These are phyloP conservation scores for Pseudomyrmex sp. DNA, from an alignment of 1,140 invertebrate species.

Conservation along the genomic window DNA sequence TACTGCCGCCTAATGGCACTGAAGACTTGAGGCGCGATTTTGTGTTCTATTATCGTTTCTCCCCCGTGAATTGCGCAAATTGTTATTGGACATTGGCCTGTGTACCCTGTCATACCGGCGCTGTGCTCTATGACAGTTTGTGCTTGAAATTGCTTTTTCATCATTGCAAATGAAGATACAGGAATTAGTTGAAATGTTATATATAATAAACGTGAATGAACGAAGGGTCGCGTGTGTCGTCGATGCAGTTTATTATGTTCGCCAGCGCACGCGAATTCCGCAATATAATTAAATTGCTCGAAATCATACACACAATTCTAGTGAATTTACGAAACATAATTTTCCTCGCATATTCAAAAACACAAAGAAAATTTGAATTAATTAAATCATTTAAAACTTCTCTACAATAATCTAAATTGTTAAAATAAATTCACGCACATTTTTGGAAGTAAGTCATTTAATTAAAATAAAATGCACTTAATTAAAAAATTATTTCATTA, in stretches of 20 bases:
- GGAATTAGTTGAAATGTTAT: too few relatives aligned
- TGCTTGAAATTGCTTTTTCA: not conserved
- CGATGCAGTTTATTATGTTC: not conserved
- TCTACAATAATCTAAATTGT: too few relatives aligned
- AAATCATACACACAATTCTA: not conserved
- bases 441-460: too few relatives aligned
- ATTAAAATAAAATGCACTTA: too few relatives aligned
- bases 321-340: not conserved
- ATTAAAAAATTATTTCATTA: too few relatives aligned
- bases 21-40: not conserved
- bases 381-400: too few relatives aligned
- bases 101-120: not conserved
- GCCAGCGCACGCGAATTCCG: not conserved
- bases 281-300: not conserved
- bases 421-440: too few relatives aligned
- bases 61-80: constrained; percentile 5
- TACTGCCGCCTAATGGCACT: constrained; percentile 23
- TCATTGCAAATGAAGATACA: not conserved
- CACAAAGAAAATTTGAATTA: too few relatives aligned
- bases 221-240: not conserved
- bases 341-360: not conserved
- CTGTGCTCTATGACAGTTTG: not conserved
- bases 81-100: not conserved
- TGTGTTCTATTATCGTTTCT: not conserved
- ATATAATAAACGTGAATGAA: not conserved